A percentile compares a stretch with the other conserved stretches of the same genome.
These are phyloP conservation scores for Astatoreochromis straeleni DNA, from an alignment of 2,113 vertebrate species.

Conservation along the genomic window DNA sequence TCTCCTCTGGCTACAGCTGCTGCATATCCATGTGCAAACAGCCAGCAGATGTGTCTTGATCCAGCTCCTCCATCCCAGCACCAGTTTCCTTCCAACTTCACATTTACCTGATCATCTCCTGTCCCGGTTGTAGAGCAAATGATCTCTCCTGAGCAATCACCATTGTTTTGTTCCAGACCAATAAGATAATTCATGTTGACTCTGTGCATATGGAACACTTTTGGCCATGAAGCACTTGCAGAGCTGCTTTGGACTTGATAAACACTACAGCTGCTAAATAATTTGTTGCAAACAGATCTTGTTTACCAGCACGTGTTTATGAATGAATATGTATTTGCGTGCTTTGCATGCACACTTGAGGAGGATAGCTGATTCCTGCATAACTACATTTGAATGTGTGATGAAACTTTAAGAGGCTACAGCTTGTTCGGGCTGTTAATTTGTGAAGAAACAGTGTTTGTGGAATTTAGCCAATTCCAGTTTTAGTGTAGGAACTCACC, in stretches of 20 bases:
- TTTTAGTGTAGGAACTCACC: background rate
- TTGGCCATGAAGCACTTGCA: background rate
- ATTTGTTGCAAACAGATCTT: slow-evolving; percentile 50
- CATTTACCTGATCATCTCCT: slow-evolving; percentile 34
- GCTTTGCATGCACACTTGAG: slow-evolving; percentile 5
- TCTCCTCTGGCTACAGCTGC: slow-evolving; percentile 52
- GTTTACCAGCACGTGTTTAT: slow-evolving; percentile 31
- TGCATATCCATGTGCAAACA: slow-evolving; percentile 55
- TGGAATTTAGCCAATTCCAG: background rate
- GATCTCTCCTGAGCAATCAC: slow-evolving; percentile 28
- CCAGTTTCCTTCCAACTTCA: slow-evolving; percentile 9
- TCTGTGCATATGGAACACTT: slow-evolving; percentile 21
- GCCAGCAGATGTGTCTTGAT: slow-evolving; percentile 53
- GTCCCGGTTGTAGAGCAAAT: slow-evolving; percentile 7
- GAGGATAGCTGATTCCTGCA: background rate
- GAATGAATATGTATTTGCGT: slow-evolving; percentile 19
- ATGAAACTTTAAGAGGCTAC: background rate
- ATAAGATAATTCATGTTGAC: slow-evolving; percentile 28
- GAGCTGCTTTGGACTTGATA: slow-evolving; percentile 8
- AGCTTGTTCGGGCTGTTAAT: background rate
- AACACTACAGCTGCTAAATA: slow-evolving; percentile 53
- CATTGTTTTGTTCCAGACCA: slow-evolving; percentile 9
- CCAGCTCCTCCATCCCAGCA: slow-evolving; percentile 16
- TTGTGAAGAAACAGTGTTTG: background rate
- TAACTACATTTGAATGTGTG: background rate